Base-by-base conservation (phyloP, 2,888 invertebrate genomes). In the Noctua comes region DNA sequence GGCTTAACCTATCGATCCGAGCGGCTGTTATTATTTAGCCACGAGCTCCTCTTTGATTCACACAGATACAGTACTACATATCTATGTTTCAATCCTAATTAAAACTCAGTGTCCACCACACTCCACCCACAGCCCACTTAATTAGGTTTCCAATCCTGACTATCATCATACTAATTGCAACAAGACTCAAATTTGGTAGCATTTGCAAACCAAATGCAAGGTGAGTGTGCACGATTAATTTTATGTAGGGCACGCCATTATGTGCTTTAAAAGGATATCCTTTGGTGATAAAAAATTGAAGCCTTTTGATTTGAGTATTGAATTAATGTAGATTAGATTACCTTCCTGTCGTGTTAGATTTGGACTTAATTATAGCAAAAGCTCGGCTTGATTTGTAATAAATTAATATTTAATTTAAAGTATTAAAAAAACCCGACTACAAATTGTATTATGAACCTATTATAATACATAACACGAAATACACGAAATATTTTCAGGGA, bases 171-270 rank as follows among this genome's bases (percentile, higher is more conserved):
- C 66, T 84, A 83, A 86, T 84, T 84, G 78, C 62, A 76, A 71
- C 64, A 77, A 73, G 73, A 69, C 71, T 84, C 79, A 78, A 79
- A 82, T 88, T 83, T 78, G 77, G 75, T 70, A 73, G 68, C 59
- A 84, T 88, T 86, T 80, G 78, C 82, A 81, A 85, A 88, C 73
- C 80, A 86, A 83, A 79, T 79, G 62, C 85, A 79, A 81, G 75
- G 80, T 69, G 54, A 76, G 59, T 75, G 75, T 68, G 68, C 71
- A 3, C 73, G 51, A 77, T 82, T 78, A 73, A 79, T 73, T 78
- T 78, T 72, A 87, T 80, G 86, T 80, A 68, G 73, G 70, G 24
- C 77, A 82, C 40, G 77, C 72, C 77, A 86, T 88, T 88, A 88
- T 85, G 68, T 31, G 74, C 86, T 80, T 43, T 70, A 73, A 74